Evolutionary conservation across 2,797 vertebrate species (phyloP).

Genomic region (Alosa sapidissima): DNA sequence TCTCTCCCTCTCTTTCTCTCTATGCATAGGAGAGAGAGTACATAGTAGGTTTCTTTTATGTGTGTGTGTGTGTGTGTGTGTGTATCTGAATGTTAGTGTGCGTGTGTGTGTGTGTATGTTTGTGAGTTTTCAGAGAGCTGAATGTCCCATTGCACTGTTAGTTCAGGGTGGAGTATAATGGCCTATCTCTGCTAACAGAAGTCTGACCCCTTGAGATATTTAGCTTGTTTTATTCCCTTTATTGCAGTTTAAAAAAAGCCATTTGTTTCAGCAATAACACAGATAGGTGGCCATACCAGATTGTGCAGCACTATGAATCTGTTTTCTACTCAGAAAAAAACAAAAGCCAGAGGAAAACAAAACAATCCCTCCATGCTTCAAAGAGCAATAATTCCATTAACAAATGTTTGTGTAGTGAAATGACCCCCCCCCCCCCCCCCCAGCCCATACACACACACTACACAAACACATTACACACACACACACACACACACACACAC

Average conservation of each 20-base stretch:
- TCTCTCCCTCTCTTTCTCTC: too few species aligned
- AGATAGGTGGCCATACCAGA: not conserved
- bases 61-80: not conserved
- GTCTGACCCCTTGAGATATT: not conserved
- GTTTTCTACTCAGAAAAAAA: not conserved
- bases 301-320: not conserved
- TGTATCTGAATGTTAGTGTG: not conserved
- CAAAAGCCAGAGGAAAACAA: not conserved
- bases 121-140: not conserved
- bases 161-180: too few species aligned
- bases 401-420: conserved; percentile 12
- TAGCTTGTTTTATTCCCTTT: not conserved
- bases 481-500: not conserved
- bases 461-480: not conserved
- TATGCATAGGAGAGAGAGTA: too few species aligned
- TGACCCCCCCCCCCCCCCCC: too few species aligned
- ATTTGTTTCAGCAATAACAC: conserved; percentile 16
- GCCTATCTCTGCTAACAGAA: not conserved
- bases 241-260: not conserved
- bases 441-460: not conserved
- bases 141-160: too few species aligned
- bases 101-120: not conserved
- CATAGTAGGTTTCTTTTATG: too few species aligned
- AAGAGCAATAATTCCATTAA: conserved; percentile 15
- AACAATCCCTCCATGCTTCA: not conserved